Evolutionary conservation across 2,113 vertebrate species (phyloP), one percentile per base, ranked within the genome.

Genomic region (Sorex araneus): DNA sequence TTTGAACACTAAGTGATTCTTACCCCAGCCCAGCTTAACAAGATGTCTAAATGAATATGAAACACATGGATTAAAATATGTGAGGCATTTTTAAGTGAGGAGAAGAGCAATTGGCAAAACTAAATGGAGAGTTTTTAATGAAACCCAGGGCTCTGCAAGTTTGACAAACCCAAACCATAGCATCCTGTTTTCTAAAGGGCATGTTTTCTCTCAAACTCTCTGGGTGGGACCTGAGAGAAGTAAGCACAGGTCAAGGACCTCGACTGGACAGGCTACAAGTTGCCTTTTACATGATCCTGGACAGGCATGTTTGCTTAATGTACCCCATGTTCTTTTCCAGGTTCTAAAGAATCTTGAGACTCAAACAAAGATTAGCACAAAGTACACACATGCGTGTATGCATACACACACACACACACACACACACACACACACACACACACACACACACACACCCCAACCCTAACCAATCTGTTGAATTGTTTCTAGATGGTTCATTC

Each of bases 41-140:
- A 94, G 84, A 88, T 91, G 25, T 91, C 70, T 79, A 93, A 87
- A 89, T 75, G 84, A 91, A 93, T 92, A 54, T 13, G 66, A 95
- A 94, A 92, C 90, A 95, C 64, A 79, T 89, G 80, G 66, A 88
- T 64, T 80, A 66, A 95, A 94, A 92, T 83, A 90, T 70, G 18
- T 81, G 73, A 30, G 73, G 9, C 63, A 47, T 85, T 92, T 93
- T 84, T 73, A 89, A 90, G 77, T 73, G 60, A 89, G 78, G 28
- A 89, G 71, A 91, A 81, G 27, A 74, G 28, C 5, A 25, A 18
- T 88, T 77, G 36, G 69, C 34, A 89, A 82, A 92, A 84, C 25
- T 64, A 27, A 32, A 80, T 60, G 40, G 79, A 8, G 27, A 84
- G 2, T 27, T 78, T 89, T 88, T 66, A 84, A 81, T 85, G 64